These are phyloP conservation scores for Dryobates pubescens DNA, from an alignment of 2,797 vertebrate species.

Conservation along the genomic window DNA sequence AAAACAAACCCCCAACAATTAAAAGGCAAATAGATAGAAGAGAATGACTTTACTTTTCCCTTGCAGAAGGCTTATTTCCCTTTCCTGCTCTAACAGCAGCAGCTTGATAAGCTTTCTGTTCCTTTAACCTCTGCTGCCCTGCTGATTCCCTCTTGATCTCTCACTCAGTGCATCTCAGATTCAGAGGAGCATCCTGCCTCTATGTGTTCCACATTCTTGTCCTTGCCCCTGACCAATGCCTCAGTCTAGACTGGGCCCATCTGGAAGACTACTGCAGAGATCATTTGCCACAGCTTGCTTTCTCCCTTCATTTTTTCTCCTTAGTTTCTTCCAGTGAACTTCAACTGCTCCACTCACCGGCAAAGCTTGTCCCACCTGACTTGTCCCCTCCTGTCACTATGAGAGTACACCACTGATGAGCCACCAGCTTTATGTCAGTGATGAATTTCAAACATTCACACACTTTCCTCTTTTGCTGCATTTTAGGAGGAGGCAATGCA, in stretches of 20 bases:
- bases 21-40: not conserved
- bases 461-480: not conserved
- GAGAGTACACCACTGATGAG: not conserved
- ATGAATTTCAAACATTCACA: not conserved
- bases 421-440: not conserved
- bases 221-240: not conserved
- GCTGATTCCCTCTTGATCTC: not conserved
- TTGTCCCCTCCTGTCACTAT: not conserved
- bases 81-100: not conserved
- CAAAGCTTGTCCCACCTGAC: not conserved
- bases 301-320: not conserved
- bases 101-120: not conserved
- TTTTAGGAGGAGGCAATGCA: not conserved
- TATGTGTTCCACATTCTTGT: not conserved
- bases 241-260: not conserved
- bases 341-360: not conserved
- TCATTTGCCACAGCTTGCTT: not conserved
- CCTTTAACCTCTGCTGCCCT: not conserved
- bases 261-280: not conserved
- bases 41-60: not conserved
- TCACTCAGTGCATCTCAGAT: not conserved
- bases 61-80: not conserved
- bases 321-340: not conserved
- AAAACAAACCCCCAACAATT: too few species aligned
- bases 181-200: not conserved